Base-by-base conservation (phyloP, 2,888 invertebrate species). In the Dryococelus australis region DNA sequence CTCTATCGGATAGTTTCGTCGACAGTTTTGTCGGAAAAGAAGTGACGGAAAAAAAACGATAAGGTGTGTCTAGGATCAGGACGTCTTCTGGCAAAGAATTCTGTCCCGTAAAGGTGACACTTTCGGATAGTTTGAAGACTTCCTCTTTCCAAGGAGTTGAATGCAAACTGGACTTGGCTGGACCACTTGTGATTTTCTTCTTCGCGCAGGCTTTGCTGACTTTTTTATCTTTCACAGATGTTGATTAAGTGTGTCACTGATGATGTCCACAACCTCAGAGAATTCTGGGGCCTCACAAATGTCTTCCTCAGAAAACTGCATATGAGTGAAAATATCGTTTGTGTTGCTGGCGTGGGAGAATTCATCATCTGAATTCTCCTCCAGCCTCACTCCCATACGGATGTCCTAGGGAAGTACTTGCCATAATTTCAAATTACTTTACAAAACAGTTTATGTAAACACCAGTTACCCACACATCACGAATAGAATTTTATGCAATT, bases 81-180 rank as follows among this genome's bases (percentile, higher is more conserved):
- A 65, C 20, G 24, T 65, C 10, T 16, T 65, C 65, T 65, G 65
- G 65, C 65, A 65, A 65, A 65, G 16, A 24, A 65, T 8, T 65
- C 20, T 65, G 13, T 65, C 65, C 65, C 5, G 65, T 65, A 24
- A 65, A 65, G 4, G 24, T 65, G 16, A 16, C 65, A 9, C 12
- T 12, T 47, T 65, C 65, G 10, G 65, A 24, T 20, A 20, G 5
- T 20, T 8, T 5, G 24, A 65, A 65, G 5, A 16, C 16, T 65
- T 65, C 65, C 65, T 65, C 65, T 65, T 65, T 65, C 65, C 65
- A 65, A 65, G 65, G 65, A 6, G 65, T 65, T 65, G 65, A 65
- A 20, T 13, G 20, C 13, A 65, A 65, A 65, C 20, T 65, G 16
- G 10, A 16, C 65, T 65, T 65, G 5, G 65, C 16, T 65, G 65